These are phyloP conservation scores for Pantherophis alleghaniensis DNA, from an alignment of 2,797 vertebrate species.

Conservation along the genomic window DNA sequence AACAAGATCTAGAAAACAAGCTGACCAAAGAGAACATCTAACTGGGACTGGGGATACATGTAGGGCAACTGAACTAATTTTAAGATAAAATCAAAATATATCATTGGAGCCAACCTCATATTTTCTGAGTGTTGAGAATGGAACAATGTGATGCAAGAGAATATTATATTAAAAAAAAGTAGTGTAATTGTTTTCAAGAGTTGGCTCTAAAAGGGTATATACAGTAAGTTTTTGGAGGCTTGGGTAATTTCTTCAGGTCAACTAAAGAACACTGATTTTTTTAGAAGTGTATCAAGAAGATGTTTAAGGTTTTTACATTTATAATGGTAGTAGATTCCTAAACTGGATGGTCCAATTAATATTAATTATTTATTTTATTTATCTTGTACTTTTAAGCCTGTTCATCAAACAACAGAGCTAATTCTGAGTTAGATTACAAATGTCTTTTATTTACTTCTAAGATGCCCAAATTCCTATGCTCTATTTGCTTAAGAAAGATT, in stretches of 20 bases:
- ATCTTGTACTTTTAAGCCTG: conserved; percentile 1
- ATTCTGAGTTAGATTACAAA: not conserved
- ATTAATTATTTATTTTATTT: conserved; percentile 26
- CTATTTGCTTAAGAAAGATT: conserved; percentile 2
- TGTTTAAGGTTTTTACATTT: not conserved
- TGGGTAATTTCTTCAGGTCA: conserved; percentile 43
- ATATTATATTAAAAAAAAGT: conserved; percentile 7
- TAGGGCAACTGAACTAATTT: not conserved
- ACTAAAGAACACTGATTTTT: not conserved
- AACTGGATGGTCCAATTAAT: not conserved
- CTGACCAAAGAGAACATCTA: not conserved
- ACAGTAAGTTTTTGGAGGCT: conserved; percentile 54
- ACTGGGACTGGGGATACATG: not conserved
- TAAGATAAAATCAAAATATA: conserved; percentile 12
- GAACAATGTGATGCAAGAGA: not conserved
- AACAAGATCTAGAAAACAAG: not conserved
- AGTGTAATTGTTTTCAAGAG: conserved; percentile 37
- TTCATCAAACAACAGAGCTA: conserved; percentile 2
- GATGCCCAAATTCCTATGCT: not conserved
- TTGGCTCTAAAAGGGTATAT: conserved; percentile 49
- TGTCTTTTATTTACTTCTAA: conserved; percentile 13
- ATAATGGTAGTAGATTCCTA: conserved; percentile 43
- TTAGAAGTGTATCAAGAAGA: not conserved
- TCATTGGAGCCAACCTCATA: conserved; percentile 1
- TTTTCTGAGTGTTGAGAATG: not conserved